A percentile compares a stretch with the other conserved stretches of the same genome.
These are phyloP conservation scores for Dendrolimus pini DNA, from an alignment of 2,888 invertebrate species.

Conservation along the genomic window DNA sequence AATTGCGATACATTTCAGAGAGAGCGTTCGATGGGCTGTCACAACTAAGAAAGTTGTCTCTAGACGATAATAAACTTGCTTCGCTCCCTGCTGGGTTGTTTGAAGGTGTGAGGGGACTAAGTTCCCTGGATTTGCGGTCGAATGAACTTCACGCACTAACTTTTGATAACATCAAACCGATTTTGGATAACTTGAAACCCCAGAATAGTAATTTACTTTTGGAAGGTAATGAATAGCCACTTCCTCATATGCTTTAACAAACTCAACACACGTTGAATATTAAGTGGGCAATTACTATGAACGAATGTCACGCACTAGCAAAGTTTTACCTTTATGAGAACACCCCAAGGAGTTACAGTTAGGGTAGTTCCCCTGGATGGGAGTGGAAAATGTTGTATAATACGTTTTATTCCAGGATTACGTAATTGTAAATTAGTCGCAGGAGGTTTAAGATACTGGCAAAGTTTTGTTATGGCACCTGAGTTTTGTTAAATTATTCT, in stretches of 20 bases:
- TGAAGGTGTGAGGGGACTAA: constrained; percentile 82
- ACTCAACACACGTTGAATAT: constrained; percentile 62
- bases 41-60: constrained; percentile 81
- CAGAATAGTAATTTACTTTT: constrained; percentile 84
- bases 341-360: constrained; percentile 46
- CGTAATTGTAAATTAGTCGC: constrained; percentile 17
- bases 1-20: constrained; percentile 83
- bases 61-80: constrained; percentile 86
- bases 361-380: constrained; percentile 23
- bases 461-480: neutral
- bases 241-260: constrained; percentile 35
- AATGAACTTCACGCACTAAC: constrained; percentile 87
- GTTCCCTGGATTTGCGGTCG: constrained; percentile 85
- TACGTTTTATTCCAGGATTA: constrained; percentile 26
- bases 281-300: constrained; percentile 27
- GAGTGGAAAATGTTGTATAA: constrained; percentile 36
- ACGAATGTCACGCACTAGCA: constrained; percentile 35
- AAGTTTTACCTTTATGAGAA: constrained; percentile 53
- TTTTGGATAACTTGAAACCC: constrained; percentile 86
- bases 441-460: neutral
- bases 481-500: constrained; percentile 1
- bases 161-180: constrained; percentile 85
- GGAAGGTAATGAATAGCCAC: constrained; percentile 79
- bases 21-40: constrained; percentile 86
- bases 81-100: constrained; percentile 83